Base-by-base conservation (phyloP, 1,140 invertebrate species). In the Colletes latitarsis region DNA sequence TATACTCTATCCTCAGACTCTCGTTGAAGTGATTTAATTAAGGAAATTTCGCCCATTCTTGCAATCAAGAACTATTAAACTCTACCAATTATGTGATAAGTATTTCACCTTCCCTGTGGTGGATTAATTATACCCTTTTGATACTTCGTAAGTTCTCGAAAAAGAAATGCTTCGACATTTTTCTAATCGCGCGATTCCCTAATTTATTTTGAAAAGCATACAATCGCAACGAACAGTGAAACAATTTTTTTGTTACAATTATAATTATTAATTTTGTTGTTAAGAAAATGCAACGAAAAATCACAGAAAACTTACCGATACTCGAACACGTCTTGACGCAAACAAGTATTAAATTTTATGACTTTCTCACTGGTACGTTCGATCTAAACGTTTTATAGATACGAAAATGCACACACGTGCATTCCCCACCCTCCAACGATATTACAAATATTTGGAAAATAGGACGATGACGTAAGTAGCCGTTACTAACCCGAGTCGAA, bases 381-480 rank as follows among this genome's bases (percentile, higher is more conserved):
- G 39, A 76, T 17, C 2, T 9, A 17, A 76, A 12, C 63, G 6
- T n/a, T 57, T 46, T 12, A n/a, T 10, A 10, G 1, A 4, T 6
- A 14, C 14, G 19, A n/a, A 58, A 57, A 68, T 58, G 19, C 2
- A 68, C 5, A 15, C 30, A 19, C 49, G 19, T 21, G 58, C 17
- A 21, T 62, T 5, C 30, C 12, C 30, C 60, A 30, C 30, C 60
- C 60, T 17, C 19, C 30, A 15, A 17, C 14, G 52, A 64, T 64
- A 55, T 55, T 14, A 41, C 6, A 30, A 78, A 73, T 78, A 73
- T 64, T 57, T 73, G 49, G 30, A 64, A 72, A 64, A 73, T 55
- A 55, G 58, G 6, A 58, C 58, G 58, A 49, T 63, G 39, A 55
- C 53, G 49, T 46, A 71, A 55, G 30, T 39, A 14, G 46, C n/a